Conservation (phyloP, 1,140 invertebrate species). For the Apis laboriosa region DNA sequence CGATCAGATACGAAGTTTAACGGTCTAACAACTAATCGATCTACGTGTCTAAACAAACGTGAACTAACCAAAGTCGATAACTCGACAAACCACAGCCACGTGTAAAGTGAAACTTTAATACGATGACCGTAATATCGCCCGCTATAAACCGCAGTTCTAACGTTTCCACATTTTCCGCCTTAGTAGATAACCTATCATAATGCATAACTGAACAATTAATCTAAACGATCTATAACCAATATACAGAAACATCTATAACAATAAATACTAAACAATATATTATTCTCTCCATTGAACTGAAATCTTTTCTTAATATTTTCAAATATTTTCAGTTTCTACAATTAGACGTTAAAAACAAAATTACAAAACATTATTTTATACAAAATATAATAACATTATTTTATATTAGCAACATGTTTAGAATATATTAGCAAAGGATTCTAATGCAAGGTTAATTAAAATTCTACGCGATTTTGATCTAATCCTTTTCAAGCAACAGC, state of each 20-base stretch:
- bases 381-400: no score
- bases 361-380: no score
- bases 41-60: background rate
- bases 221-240: background rate
- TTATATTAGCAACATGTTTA: no score
- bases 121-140: background rate
- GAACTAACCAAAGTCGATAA: background rate
- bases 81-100: background rate
- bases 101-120: conserved; percentile 5
- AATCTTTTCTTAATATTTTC: no score
- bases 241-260: background rate
- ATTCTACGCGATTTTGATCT: no score
- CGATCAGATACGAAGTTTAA: background rate
- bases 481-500: no score
- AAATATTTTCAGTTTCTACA: no score
- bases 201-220: background rate
- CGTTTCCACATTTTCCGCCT: background rate
- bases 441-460: no score
- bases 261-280: background rate
- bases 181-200: background rate
- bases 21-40: background rate
- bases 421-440: no score
- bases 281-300: no score
- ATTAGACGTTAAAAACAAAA: no score
- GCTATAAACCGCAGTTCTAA: background rate